Evolutionary conservation across 2,888 invertebrate species (phyloP), one percentile per base, ranked within the genome.

Genomic region (Protodeltote pygarga): DNA sequence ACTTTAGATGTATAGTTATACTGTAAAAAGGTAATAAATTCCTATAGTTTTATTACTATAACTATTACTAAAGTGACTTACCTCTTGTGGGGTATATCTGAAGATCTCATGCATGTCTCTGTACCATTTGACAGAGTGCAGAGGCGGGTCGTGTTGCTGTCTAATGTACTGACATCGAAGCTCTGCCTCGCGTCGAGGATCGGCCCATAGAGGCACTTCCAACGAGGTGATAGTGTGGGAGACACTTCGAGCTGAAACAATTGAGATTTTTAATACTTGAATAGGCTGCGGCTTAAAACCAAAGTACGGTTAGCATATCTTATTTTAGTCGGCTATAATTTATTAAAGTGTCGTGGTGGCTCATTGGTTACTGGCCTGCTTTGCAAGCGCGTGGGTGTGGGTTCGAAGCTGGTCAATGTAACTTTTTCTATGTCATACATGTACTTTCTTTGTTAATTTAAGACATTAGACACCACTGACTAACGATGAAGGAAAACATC

Each of bases 61-160:
- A n/a, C n/a, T n/a, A n/a, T n/a, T n/a, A n/a, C n/a, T 6, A 1
- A 5, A 32, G 16, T 3, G 3, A 28, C 68, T 71, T 53, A 90
- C 90, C 87, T 88, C 89, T 41, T 86, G 87, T 0, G 87, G 88
- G 1, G 89, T 90, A 25, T 89, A 91, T 51, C 90, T 69, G 69
- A 91, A 91, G 48, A 91, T 90, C 75, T 92, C 91, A 58, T 89
- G 77, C 31, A 92, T 93, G 40, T 93, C 94, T 50, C 94, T 89
- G 87, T 95, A 96, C 96, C 96, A 96, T 87, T 95, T 95, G 77
- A 96, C 94, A 20, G 95, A 94, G 84, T 96, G 96, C 5, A 96
- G 92, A 0, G 93, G 92, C 2, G 94, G 94, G 44, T 92, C 91
- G 37, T 75, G 76, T 0, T 78, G 77, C 50, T 84, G 87, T 24